Base-by-base conservation (phyloP, 2,113 vertebrate species). In the Antennarius striatus region DNA sequence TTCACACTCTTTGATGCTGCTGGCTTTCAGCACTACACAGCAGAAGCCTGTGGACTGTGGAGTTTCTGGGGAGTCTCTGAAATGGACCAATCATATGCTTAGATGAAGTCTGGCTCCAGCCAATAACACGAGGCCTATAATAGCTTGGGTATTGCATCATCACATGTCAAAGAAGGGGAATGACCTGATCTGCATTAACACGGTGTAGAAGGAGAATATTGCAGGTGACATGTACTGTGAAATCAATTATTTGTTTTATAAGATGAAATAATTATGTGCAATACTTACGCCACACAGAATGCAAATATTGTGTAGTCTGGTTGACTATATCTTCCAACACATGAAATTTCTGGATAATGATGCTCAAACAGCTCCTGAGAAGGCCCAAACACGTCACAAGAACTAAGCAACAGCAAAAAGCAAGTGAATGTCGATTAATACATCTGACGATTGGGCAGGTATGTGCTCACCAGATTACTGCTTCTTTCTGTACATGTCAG, bases 331-430 rank as follows among this genome's bases (percentile, higher is more conserved):
- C 91, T 88, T 63, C 95, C 94, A 5, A 95, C 93, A 11, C 94
- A 95, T 47, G 94, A 95, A 75, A 95, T 94, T 57, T 92, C 89
- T 5, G 94, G 92, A 73, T 95, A 95, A 59, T 92, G 90, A 59
- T 93, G 91, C 65, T 79, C 70, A 74, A 94, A 89, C 56, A 95
- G 61, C 57, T 93, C 85, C 95, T 95, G 74, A 7, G 11, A 4
- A 60, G 14, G 13, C 17, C 0, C 29, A 59, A 42, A n/a, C 6
- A 39, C 6, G n/a, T 3, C 12, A 5, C 15, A 1, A 22, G 6
- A 6, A 43, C 3, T 43, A 43, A 14, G 1, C 10, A 30, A 14
- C 2, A 1, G 4, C 13, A 29, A 39, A 61, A 11, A 7, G 32
- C 10, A 4, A 9, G 6, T 9, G 1, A n/a, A 61, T 29, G 28